Evolutionary conservation across 2,113 vertebrate genomes (phyloP).

Genomic region (Etia nguti): DNA sequence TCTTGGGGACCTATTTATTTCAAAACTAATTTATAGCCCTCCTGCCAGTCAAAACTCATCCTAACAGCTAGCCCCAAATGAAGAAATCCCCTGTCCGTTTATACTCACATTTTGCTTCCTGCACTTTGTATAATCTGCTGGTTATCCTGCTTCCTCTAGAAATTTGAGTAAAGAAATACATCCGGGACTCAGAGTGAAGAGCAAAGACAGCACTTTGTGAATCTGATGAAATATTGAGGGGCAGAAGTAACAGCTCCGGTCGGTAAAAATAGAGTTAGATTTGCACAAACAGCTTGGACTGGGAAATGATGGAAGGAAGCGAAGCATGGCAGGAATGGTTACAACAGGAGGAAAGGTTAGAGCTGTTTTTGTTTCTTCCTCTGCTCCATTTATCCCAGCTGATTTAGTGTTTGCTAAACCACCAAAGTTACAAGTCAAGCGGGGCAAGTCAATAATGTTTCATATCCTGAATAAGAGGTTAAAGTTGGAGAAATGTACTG

Average conservation of each 20-base stretch:
- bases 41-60: background rate
- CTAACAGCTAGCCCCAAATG: background rate
- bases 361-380: background rate
- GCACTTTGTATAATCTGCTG: background rate
- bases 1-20: background rate
- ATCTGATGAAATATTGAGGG: constrained; percentile 35
- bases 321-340: background rate
- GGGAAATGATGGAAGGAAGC: background rate
- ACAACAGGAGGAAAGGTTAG: background rate
- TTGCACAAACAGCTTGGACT: background rate
- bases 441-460: background rate
- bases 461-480: background rate
- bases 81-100: background rate
- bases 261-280: constrained; percentile 15
- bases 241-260: background rate
- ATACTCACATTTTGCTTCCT: background rate
- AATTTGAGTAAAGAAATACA: background rate
- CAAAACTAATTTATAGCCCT: background rate
- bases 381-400: background rate
- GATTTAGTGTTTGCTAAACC: background rate
- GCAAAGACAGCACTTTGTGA: background rate
- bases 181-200: background rate
- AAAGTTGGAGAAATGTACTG: background rate
- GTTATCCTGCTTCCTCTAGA: background rate
- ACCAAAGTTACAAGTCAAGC: background rate